Evolutionary conservation across 2,797 vertebrate species (phyloP), one percentile per base, ranked within the genome.

Genomic region (Anguilla pacifica): DNA sequence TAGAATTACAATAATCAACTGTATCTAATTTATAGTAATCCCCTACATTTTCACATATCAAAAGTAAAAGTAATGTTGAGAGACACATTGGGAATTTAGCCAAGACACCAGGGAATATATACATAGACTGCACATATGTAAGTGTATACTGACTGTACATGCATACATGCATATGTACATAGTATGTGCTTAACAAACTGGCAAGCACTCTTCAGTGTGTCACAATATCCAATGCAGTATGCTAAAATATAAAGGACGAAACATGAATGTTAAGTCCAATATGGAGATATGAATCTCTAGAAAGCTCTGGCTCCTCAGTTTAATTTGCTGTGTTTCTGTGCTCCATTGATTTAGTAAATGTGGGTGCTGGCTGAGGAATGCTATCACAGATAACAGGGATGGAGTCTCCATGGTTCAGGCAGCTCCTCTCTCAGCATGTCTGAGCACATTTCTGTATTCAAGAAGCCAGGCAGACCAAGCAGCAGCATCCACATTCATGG

Each of bases 261-360:
- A 25, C 77, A 83, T 64, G 94, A 96, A 96, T 95, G 95, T 94
- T 77, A 94, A 97, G 96, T 97, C 97, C 96, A 97, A 97, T 98
- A 97, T 96, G 97, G 96, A 97, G 97, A 98, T 97, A 98, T 93
- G 94, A 95, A 98, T 99, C 97, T 98, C 93, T 92, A 96, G 96
- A 95, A 95, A 97, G 96, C 96, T 96, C 94, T 93, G 95, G 96
- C 97, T 97, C 96, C 96, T 97, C 96, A 96, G 95, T 97, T 97
- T 98, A 97, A 98, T 98, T 97, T 98, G 95, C 95, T 96, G 96
- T 97, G 96, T 97, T 97, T 97, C 97, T 97, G 97, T 97, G 97
- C 97, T 98, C 97, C 97, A 97, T 93, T 98, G 97, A 97, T 96
- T 96, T 97, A 98, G 96, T 97, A 98, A 98, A 98, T 97, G 97